Evolutionary conservation across 2,113 vertebrate species (phyloP).

Genomic region (Muscicapa adusta): DNA sequence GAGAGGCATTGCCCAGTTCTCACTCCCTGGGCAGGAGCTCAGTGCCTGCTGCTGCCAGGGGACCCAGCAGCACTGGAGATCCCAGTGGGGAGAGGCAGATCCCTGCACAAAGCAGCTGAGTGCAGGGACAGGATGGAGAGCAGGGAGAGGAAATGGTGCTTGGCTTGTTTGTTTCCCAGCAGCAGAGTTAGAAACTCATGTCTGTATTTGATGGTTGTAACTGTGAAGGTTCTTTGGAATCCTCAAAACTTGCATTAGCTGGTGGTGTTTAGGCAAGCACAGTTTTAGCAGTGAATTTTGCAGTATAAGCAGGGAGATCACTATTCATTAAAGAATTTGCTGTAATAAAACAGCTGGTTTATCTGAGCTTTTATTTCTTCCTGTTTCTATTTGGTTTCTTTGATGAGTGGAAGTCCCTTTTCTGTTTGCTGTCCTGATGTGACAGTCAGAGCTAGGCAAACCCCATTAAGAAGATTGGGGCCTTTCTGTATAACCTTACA

Average conservation of each 20-base stretch:
- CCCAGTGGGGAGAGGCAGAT: too few relatives aligned
- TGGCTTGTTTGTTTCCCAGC: background rate
- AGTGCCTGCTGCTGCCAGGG: background rate
- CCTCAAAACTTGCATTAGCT: background rate
- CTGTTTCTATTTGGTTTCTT: background rate
- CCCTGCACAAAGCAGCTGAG: background rate
- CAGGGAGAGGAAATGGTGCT: background rate
- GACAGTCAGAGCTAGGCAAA: background rate
- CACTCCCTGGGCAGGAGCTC: fast-evolving
- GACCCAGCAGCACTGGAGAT: background rate
- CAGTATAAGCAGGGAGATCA: background rate
- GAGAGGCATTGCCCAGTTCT: background rate
- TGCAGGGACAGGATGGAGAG: fast-evolving
- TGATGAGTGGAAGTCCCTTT: background rate
- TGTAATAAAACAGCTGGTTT: background rate
- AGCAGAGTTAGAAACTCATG: fast-evolving
- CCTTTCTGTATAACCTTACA: background rate
- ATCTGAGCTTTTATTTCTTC: background rate
- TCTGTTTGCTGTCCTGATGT: background rate
- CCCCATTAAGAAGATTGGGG: background rate
- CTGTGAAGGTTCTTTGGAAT: background rate
- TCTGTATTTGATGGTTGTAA: background rate
- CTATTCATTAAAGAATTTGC: background rate
- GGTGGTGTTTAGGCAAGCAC: background rate
- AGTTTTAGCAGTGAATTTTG: background rate